phyloP scores from a whole-genome alignment of 1,140 invertebrate species.

The Temnothorax nylanderi region DNA sequence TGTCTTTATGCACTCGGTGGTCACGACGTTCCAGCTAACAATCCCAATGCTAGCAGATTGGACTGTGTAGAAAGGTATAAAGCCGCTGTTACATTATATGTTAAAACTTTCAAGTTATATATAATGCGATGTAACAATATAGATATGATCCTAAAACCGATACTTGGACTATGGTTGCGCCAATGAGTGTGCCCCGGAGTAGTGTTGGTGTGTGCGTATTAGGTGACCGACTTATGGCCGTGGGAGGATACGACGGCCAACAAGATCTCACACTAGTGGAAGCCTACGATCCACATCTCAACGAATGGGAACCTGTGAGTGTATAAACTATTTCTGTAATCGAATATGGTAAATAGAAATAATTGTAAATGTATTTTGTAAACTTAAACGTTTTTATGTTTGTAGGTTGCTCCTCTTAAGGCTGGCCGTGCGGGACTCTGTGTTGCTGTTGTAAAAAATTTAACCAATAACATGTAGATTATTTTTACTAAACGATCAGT shows the following conservation, averaged over 20 bases:
- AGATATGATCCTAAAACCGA: conserved; percentile 86
- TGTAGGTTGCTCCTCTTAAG: too few species aligned
- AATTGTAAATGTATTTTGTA: too few species aligned
- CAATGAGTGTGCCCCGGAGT: conserved; percentile 94
- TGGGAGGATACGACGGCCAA: conserved; percentile 98
- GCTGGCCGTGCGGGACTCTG: too few species aligned
- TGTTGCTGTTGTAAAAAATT: too few species aligned
- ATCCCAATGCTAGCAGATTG: too few species aligned
- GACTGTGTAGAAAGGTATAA: conserved; percentile 95
- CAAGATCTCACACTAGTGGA: conserved; percentile 96
- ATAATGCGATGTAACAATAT: background rate
- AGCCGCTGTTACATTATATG: conserved; percentile 71
- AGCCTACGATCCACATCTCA: conserved; percentile 95
- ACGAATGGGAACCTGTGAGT: conserved; percentile 93
- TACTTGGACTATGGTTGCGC: conserved; percentile 95
- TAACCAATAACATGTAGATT: too few species aligned
- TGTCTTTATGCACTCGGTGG: conserved; percentile 95
- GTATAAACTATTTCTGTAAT: conserved; percentile 13
- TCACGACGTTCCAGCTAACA: too few species aligned
- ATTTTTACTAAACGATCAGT: too few species aligned
- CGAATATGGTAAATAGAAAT: too few species aligned
- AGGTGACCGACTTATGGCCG: conserved; percentile 95
- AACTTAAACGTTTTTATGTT: too few species aligned
- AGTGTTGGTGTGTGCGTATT: conserved; percentile 96
- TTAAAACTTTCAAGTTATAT: background rate